Conservation (phyloP, 2,888 invertebrate species). For the Cryptosula pallasiana region DNA sequence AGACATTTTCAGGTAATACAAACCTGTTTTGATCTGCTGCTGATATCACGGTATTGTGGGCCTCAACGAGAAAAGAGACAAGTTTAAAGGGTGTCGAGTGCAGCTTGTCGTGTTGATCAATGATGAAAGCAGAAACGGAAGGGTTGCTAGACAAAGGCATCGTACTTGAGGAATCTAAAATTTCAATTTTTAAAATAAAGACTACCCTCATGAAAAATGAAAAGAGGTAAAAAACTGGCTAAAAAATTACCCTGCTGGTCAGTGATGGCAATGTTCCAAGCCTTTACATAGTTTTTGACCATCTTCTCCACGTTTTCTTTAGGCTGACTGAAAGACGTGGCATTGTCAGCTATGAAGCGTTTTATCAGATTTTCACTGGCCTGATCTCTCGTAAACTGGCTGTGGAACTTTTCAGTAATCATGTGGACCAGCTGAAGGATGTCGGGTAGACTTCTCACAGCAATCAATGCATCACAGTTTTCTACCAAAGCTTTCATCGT, state of each 20-base stretch:
- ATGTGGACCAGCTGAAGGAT: background rate
- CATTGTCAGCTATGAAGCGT: background rate
- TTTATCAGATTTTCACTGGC: background rate
- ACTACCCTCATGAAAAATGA: too few species aligned
- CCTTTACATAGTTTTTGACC: slow-evolving; percentile 13
- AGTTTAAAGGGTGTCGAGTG: background rate
- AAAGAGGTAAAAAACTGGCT: too few species aligned
- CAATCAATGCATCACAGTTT: background rate
- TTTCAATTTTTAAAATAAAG: too few species aligned
- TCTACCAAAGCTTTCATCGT: background rate
- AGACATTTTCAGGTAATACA: too few species aligned
- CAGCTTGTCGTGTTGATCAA: background rate
- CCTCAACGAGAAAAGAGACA: background rate
- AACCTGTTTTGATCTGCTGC: background rate
- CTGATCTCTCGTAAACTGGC: slow-evolving; percentile 4
- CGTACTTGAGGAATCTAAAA: too few species aligned
- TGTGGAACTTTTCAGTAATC: background rate
- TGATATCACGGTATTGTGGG: background rate
- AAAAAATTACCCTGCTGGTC: background rate
- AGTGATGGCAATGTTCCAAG: background rate
- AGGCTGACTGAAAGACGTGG: background rate
- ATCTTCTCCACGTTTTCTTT: background rate
- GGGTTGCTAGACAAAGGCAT: too few species aligned
- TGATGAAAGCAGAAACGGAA: background rate
- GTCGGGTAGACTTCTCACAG: background rate